Percentiles rank a stretch among this genome's conserved stretches.
phyloP scores from a whole-genome alignment of 2,888 invertebrate genomes.

The Brenthis daphne region DNA sequence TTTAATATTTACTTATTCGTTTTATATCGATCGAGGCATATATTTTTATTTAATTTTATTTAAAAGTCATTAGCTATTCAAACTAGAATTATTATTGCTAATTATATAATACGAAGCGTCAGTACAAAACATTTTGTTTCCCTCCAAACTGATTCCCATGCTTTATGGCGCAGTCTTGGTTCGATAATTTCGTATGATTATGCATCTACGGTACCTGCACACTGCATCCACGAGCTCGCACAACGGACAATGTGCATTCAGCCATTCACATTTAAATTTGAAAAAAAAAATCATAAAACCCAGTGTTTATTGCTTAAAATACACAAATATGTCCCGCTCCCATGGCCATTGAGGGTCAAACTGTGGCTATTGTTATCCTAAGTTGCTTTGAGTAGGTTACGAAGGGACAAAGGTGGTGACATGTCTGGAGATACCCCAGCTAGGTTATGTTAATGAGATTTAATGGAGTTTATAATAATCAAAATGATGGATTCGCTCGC shows the following conservation, averaged over 20 bases:
- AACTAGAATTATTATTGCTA: slow-evolving; percentile 6
- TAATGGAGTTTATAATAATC: slow-evolving; percentile 81
- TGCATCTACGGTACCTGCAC: slow-evolving; percentile 75
- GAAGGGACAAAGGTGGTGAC: slow-evolving; percentile 79
- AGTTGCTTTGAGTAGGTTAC: slow-evolving; percentile 77
- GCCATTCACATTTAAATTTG: slow-evolving; percentile 73
- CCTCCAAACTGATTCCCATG: slow-evolving; percentile 72
- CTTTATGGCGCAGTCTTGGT: slow-evolving; percentile 56
- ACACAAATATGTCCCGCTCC: slow-evolving; percentile 76
- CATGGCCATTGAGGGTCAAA: slow-evolving; percentile 76
- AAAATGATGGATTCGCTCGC: slow-evolving; percentile 64
- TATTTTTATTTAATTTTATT: too few relatives aligned
- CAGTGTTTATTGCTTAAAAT: slow-evolving; percentile 82
- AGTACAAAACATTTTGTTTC: slow-evolving; percentile 57
- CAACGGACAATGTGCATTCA: slow-evolving; percentile 81
- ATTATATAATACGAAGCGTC: background rate
- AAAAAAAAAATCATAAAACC: slow-evolving; percentile 80
- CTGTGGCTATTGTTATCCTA: slow-evolving; percentile 71
- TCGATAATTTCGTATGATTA: slow-evolving; percentile 75
- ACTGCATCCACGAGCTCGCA: slow-evolving; percentile 78
- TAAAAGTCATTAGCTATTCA: too few relatives aligned
- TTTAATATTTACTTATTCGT: slow-evolving; percentile 2
- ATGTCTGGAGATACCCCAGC: slow-evolving; percentile 65
- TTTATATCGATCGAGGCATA: background rate
- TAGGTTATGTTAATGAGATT: slow-evolving; percentile 79